phyloP scores from a whole-genome alignment of 2,113 vertebrate species.

The Felis chaus region DNA sequence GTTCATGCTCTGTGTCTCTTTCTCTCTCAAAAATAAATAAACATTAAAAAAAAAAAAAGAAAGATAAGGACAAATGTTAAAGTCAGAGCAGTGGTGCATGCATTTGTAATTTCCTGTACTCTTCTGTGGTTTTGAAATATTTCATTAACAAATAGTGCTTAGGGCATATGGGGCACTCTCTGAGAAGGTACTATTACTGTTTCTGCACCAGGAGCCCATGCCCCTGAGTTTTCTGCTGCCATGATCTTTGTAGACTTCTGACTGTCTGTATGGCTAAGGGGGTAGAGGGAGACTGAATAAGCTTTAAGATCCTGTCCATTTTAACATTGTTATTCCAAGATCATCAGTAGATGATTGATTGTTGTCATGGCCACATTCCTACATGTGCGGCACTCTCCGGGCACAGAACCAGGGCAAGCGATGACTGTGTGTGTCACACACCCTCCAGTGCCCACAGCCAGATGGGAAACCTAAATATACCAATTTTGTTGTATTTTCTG shows the following conservation, averaged over 20 bases:
- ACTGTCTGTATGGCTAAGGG: not conserved
- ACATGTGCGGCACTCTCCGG: not conserved
- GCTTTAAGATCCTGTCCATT: not conserved
- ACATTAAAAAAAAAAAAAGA: no score
- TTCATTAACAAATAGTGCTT: not conserved
- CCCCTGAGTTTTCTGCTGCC: no score
- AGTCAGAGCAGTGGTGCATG: not conserved
- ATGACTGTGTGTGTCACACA: rapidly evolving
- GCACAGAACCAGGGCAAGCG: not conserved
- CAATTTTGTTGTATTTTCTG: not conserved
- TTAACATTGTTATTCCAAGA: not conserved
- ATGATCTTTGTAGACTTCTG: not conserved
- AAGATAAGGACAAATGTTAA: not conserved
- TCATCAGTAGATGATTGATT: rapidly evolving
- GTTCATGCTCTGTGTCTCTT: no score
- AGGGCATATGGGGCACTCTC: not conserved
- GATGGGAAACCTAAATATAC: not conserved
- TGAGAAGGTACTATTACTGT: not conserved
- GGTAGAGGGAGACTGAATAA: not conserved
- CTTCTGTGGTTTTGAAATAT: not conserved
- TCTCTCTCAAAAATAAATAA: no score
- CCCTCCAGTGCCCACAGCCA: no score
- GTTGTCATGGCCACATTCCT: not conserved
- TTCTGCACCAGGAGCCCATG: not conserved
- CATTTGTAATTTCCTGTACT: not conserved